Evolutionary conservation across 2,113 vertebrate species (phyloP).

Genomic region (Malaclemys terrapin): DNA sequence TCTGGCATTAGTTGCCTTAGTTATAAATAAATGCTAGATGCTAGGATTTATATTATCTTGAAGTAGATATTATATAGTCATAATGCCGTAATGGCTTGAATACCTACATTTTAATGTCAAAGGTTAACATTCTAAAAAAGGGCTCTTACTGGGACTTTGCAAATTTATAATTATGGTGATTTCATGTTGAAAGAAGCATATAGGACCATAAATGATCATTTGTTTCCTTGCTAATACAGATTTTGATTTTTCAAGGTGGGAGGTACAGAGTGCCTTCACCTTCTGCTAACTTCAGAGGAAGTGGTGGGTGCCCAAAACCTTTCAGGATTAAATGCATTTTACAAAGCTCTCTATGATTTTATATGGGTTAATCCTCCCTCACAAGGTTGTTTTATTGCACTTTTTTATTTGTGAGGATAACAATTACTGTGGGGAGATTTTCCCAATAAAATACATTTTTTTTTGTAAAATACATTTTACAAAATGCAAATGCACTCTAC

Average conservation of each 20-base stretch:
- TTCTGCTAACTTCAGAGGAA: rapidly evolving
- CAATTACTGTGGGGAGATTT: neutral
- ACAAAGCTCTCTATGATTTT: neutral
- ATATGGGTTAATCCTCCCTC: neutral
- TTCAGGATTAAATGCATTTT: neutral
- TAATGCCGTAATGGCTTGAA: neutral
- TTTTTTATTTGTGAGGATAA: neutral
- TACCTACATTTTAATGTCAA: constrained; percentile 43
- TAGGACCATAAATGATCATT: neutral
- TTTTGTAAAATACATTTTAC: neutral
- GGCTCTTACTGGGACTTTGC: neutral
- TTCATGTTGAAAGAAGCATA: neutral
- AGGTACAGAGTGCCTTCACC: neutral
- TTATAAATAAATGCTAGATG: constrained; percentile 57
- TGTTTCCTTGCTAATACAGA: neutral
- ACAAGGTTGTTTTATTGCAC: constrained; percentile 14
- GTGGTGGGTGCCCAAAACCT: neutral
- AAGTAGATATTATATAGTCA: neutral
- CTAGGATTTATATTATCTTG: constrained; percentile 41
- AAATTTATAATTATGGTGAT: neutral
- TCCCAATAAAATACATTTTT: neutral
- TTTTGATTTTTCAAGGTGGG: neutral
- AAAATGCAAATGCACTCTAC: neutral
- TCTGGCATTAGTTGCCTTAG: constrained; percentile 51
- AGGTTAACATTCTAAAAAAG: neutral